These are phyloP conservation scores for Holothuria glaberrima DNA, from an alignment of 35 echinoderm and acorn worm genomes.

Conservation along the genomic window DNA sequence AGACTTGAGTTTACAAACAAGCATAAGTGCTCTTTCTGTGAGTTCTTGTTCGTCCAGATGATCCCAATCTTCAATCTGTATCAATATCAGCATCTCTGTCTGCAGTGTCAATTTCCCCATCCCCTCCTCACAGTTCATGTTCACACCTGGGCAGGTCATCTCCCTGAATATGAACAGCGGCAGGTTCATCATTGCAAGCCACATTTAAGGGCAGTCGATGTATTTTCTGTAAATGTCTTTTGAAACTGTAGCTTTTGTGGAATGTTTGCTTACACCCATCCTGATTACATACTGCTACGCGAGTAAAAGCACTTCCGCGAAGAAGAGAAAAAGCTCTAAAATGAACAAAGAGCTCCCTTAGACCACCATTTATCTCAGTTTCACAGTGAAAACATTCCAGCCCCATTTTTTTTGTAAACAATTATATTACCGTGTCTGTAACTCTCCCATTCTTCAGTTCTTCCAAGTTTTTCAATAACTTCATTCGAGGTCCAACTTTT, in stretches of 20 bases:
- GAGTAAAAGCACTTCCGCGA: not conserved
- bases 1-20: slow-evolving; percentile 30
- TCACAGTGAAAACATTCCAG: slow-evolving; percentile 26
- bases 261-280: not conserved
- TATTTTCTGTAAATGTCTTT: not conserved
- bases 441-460: slow-evolving; percentile 1
- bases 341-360: slow-evolving; percentile 32
- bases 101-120: not conserved
- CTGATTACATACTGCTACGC: slow-evolving; percentile 7
- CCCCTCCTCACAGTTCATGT: not conserved
- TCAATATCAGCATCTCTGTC: not conserved
- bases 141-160: too few relatives aligned
- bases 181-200: too few relatives aligned
- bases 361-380: not conserved
- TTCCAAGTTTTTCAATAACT: not conserved
- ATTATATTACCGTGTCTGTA: slow-evolving; percentile 28
- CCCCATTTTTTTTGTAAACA: not conserved
- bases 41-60: slow-evolving; percentile 10
- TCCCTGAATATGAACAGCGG: not conserved
- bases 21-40: slow-evolving; percentile 18
- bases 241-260: not conserved
- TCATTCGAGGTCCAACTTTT: slow-evolving; percentile 32
- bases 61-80: not conserved
- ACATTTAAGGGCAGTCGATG: not conserved
- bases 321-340: slow-evolving; percentile 32